These are phyloP conservation scores for Meda fulgida DNA, from an alignment of 2,797 vertebrate genomes.

Conservation along the genomic window DNA sequence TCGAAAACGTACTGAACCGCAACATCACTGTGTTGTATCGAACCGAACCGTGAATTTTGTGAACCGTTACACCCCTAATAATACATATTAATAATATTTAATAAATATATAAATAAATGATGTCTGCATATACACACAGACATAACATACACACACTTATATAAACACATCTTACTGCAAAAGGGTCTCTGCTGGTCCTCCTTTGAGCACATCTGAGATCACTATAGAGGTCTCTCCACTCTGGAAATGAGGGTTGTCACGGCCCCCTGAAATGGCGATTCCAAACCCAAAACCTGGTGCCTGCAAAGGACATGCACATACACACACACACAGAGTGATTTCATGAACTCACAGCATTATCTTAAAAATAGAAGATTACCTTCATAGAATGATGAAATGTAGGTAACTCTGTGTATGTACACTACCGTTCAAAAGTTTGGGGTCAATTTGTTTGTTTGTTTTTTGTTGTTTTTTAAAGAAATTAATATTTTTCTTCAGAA, in stretches of 20 bases:
- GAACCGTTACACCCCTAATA: too few species aligned
- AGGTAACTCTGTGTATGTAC: constrained; percentile 16
- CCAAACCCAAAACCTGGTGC: constrained; percentile 98
- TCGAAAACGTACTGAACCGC: too few species aligned
- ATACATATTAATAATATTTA: not conserved
- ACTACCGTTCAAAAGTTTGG: too few species aligned
- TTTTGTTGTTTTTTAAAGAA: too few species aligned
- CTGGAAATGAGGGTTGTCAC: constrained; percentile 99
- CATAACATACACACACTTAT: not conserved
- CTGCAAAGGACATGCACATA: constrained; percentile 69
- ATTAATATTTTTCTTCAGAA: too few species aligned
- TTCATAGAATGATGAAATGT: constrained; percentile 25
- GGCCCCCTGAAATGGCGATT: constrained; percentile 98
- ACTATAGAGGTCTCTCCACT: constrained; percentile 99
- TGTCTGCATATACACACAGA: not conserved
- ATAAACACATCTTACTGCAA: constrained; percentile 85
- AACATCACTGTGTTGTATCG: too few species aligned
- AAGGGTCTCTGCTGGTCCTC: constrained; percentile 95
- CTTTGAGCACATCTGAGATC: constrained; percentile 98
- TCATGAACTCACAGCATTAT: constrained; percentile 29
- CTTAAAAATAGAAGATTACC: too few species aligned
- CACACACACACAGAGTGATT: constrained; percentile 35
- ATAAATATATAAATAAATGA: too few species aligned
- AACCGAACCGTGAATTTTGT: too few species aligned
- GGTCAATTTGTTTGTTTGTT: too few species aligned